Percentiles rank a stretch among this genome's conserved stretches.
Conservation (phyloP, 2,797 vertebrate species). For the Arnoldichthys spilopterus region DNA sequence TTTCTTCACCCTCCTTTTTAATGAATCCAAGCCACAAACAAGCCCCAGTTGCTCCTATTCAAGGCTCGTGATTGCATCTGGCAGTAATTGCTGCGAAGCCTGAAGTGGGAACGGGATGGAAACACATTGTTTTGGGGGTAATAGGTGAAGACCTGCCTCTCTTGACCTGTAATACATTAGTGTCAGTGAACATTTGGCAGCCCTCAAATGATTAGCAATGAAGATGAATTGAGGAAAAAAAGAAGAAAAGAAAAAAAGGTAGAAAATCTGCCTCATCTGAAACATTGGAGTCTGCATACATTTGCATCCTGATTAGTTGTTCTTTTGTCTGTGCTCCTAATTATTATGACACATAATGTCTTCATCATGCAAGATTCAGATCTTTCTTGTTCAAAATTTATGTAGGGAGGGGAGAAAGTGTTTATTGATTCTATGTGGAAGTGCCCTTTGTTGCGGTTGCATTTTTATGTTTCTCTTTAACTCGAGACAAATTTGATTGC, state of each 20-base stretch:
- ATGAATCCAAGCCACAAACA: conserved; percentile 94
- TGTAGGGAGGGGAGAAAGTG: conserved; percentile 77
- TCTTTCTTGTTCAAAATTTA: conserved; percentile 89
- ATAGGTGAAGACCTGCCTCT: conserved; percentile 94
- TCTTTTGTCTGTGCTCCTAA: conserved; percentile 96
- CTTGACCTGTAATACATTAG: conserved; percentile 96
- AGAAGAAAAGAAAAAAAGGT: conserved; percentile 62
- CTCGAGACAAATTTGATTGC: conserved; percentile 89
- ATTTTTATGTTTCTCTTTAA: conserved; percentile 75
- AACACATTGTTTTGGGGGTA: conserved; percentile 92
- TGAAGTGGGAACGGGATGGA: conserved; percentile 91
- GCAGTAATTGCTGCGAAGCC: conserved; percentile 91
- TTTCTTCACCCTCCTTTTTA: conserved; percentile 93
- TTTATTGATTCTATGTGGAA: conserved; percentile 88
- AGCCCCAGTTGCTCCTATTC: conserved; percentile 92
- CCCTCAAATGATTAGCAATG: conserved; percentile 94
- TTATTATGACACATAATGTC: conserved; percentile 97
- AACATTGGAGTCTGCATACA: conserved; percentile 89
- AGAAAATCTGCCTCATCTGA: conserved; percentile 91
- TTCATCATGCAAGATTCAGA: conserved; percentile 92
- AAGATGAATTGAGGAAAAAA: conserved; percentile 88
- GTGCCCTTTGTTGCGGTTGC: conserved; percentile 74
- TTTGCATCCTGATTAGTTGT: conserved; percentile 97
- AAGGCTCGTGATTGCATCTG: conserved; percentile 94
- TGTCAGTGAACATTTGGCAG: conserved; percentile 95